Percentiles rank a stretch among this genome's conserved stretches.
These are phyloP conservation scores for Lordiphosa andalusiaca DNA, from an alignment of 2,888 invertebrate species.

Conservation along the genomic window DNA sequence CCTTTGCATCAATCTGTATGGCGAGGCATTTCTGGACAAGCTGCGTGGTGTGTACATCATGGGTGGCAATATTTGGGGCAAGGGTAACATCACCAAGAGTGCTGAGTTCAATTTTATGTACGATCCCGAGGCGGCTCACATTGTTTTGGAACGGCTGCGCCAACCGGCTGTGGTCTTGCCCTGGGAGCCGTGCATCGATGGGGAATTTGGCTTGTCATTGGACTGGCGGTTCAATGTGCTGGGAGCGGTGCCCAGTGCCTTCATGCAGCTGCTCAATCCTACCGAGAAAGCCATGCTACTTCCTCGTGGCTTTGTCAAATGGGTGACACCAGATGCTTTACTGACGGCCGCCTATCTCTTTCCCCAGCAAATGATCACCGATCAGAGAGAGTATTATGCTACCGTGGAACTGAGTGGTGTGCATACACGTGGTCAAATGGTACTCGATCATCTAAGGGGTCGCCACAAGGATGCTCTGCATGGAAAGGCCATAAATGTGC, in stretches of 20 bases:
- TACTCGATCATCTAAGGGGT: constrained; percentile 81
- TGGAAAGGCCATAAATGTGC: constrained; percentile 41
- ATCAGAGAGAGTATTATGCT: constrained; percentile 74
- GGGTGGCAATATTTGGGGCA: constrained; percentile 89
- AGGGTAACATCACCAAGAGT: constrained; percentile 82
- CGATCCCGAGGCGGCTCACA: constrained; percentile 88
- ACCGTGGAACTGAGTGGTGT: constrained; percentile 83
- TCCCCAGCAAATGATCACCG: constrained; percentile 76
- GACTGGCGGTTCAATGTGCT: constrained; percentile 81
- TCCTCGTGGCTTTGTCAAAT: constrained; percentile 45
- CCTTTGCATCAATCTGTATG: constrained; percentile 85
- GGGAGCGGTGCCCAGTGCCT: constrained; percentile 61
- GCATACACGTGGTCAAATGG: constrained; percentile 83
- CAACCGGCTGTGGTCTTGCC: constrained; percentile 83
- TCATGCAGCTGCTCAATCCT: constrained; percentile 81
- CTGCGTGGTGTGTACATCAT: constrained; percentile 87
- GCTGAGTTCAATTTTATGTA: constrained; percentile 88
- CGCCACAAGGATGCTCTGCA: constrained; percentile 81
- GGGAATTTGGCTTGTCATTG: constrained; percentile 57
- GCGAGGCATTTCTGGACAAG: constrained; percentile 82
- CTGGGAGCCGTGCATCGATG: constrained; percentile 84
- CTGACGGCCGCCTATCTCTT: constrained; percentile 80
- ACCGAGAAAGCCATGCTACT: constrained; percentile 77
- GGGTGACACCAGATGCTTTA: constrained; percentile 81
- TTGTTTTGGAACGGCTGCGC: constrained; percentile 82